phyloP scores from a whole-genome alignment of 2,797 vertebrate genomes.

The Cyclopterus lumpus region DNA sequence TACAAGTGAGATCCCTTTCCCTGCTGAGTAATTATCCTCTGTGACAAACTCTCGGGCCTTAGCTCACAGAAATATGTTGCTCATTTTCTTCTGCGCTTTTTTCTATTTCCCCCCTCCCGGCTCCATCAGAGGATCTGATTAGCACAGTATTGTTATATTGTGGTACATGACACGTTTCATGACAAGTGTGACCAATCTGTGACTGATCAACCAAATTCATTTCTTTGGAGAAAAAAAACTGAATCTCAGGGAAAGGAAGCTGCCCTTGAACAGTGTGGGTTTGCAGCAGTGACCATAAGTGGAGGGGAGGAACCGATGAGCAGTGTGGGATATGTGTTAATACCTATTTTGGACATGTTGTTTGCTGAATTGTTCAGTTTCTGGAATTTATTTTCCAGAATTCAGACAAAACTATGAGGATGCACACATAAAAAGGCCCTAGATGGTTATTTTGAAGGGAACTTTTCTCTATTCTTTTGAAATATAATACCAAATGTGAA shows the following conservation, averaged over 20 bases:
- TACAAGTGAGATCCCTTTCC: conserved; percentile 47
- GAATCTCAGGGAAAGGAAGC: neutral
- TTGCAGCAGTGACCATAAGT: neutral
- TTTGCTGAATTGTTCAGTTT: neutral
- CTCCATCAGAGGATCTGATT: neutral
- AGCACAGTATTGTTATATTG: conserved; percentile 33
- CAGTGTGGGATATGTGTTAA: neutral
- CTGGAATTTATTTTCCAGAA: neutral
- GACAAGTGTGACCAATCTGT: conserved; percentile 12
- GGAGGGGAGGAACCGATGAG: neutral
- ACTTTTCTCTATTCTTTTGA: too few relatives aligned
- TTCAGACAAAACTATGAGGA: neutral
- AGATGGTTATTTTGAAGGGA: neutral
- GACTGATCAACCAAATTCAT: conserved; percentile 24
- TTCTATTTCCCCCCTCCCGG: neutral
- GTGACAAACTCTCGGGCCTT: neutral
- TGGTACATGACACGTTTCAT: conserved; percentile 44
- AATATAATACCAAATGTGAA: too few relatives aligned
- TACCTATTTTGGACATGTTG: neutral
- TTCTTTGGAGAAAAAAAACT: neutral
- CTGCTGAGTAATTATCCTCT: neutral
- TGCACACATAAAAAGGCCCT: neutral
- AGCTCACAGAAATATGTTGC: conserved; percentile 52
- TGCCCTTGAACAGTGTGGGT: neutral
- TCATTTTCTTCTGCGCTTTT: conserved; percentile 29